Percentiles rank a stretch among this genome's conserved stretches.
phyloP scores from a whole-genome alignment of 2,113 vertebrate species.

The Martes martes region DNA sequence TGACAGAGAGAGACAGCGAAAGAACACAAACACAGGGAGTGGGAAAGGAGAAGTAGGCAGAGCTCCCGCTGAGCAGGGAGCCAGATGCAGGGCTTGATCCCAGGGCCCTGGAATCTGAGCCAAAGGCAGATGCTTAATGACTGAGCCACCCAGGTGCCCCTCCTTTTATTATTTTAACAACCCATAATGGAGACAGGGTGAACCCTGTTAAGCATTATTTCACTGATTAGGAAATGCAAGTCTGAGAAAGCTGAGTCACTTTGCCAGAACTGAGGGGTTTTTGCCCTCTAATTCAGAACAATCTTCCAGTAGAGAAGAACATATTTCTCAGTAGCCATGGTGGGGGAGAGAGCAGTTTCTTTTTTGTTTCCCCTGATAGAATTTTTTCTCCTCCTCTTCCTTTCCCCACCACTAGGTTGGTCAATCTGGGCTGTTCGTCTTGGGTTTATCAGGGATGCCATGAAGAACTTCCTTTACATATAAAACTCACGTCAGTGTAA shows the following conservation, averaged over 20 bases:
- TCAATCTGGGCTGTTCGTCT: neutral
- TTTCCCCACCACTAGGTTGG: neutral
- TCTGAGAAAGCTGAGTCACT: neutral
- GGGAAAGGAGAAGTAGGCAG: too few species aligned
- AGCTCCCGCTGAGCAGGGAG: too few species aligned
- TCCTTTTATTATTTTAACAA: conserved; percentile 6
- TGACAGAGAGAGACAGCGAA: too few species aligned
- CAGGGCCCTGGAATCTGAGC: too few species aligned
- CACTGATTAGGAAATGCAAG: neutral
- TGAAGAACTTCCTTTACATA: neutral
- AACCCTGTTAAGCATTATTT: neutral
- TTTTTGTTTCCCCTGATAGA: neutral
- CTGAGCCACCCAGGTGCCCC: too few species aligned
- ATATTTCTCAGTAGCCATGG: neutral
- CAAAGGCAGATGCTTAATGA: too few species aligned
- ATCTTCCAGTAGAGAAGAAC: neutral
- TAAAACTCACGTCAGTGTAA: neutral
- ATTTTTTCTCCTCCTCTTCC: neutral
- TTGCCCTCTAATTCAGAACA: conserved; percentile 11
- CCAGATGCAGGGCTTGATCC: too few species aligned
- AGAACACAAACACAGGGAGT: too few species aligned
- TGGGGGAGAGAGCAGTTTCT: neutral
- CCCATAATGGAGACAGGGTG: neutral
- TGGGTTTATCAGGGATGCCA: neutral
- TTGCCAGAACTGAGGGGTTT: neutral